Evolutionary conservation across 2,113 vertebrate genomes (phyloP).

Genomic region (Muscicapa adusta): DNA sequence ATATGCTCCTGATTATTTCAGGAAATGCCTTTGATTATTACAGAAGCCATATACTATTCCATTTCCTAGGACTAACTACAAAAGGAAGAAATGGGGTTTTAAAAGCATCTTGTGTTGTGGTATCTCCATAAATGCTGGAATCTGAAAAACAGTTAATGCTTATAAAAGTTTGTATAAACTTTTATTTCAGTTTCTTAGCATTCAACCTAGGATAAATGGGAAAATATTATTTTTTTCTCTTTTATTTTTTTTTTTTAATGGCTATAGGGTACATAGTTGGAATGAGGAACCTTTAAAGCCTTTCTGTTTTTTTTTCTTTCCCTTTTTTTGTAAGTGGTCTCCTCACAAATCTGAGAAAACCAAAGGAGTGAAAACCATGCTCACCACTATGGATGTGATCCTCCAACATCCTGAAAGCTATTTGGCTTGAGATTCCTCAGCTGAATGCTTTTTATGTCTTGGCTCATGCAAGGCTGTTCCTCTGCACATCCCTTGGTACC

Average conservation of each 20-base stretch:
- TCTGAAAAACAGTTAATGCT: not conserved
- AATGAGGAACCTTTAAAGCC: not conserved
- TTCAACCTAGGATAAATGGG: not conserved
- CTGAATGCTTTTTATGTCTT: not conserved
- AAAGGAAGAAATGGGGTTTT: not conserved
- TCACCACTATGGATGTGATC: not conserved
- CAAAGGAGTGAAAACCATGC: not conserved
- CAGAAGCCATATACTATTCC: not conserved
- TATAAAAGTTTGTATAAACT: not conserved
- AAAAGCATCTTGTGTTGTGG: not conserved
- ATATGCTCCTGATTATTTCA: not conserved
- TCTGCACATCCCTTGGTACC: not conserved
- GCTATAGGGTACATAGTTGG: not conserved
- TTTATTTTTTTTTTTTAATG: not conserved
- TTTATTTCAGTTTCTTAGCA: not conserved
- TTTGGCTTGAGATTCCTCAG: not conserved
- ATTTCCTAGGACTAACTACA: not conserved
- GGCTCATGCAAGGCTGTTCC: not conserved
- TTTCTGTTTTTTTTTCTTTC: not conserved
- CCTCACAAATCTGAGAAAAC: not conserved
- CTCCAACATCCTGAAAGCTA: not conserved
- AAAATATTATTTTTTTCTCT: not conserved
- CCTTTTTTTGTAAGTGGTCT: not conserved
- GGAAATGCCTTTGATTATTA: not conserved
- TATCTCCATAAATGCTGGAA: not conserved